Evolutionary conservation across 1,140 invertebrate species (phyloP).

Genomic region (Oreohelix idahoensis): DNA sequence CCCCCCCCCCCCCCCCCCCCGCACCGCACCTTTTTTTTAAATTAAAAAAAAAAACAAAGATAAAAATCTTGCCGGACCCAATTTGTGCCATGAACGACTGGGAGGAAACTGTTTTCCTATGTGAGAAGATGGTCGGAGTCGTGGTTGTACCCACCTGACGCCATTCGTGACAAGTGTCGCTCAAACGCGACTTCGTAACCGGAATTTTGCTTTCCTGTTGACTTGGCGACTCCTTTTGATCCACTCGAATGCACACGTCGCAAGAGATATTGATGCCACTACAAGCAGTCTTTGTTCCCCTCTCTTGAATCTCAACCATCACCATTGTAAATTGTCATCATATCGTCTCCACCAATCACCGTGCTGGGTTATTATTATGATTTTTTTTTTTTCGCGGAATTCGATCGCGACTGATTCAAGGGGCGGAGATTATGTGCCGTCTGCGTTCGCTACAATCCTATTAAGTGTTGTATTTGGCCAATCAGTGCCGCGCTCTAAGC

Average conservation of each 20-base stretch:
- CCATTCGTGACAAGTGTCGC: neutral
- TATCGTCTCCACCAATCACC: neutral
- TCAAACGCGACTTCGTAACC: neutral
- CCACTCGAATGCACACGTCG: neutral
- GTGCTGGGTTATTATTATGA: neutral
- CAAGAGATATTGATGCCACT: neutral
- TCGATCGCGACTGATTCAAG: constrained; percentile 38
- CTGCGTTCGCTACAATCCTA: constrained; percentile 32
- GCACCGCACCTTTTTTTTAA: too few relatives aligned
- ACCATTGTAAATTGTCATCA: neutral
- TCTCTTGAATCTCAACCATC: neutral
- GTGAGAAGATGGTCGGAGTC: too few relatives aligned
- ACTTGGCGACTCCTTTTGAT: neutral
- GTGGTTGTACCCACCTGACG: neutral
- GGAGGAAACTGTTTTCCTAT: too few relatives aligned
- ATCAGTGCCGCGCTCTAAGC: constrained; percentile 16
- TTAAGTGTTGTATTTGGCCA: constrained; percentile 39
- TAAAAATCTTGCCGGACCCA: too few relatives aligned
- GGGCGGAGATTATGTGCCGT: constrained; percentile 27
- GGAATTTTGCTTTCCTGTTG: neutral
- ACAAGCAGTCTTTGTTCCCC: neutral
- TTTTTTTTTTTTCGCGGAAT: neutral
- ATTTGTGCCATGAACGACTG: too few relatives aligned
- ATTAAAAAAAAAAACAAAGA: too few relatives aligned
- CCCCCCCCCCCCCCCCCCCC: too few relatives aligned